phyloP scores from a whole-genome alignment of 2,797 vertebrate genomes.

The Lacerta bilineata region DNA sequence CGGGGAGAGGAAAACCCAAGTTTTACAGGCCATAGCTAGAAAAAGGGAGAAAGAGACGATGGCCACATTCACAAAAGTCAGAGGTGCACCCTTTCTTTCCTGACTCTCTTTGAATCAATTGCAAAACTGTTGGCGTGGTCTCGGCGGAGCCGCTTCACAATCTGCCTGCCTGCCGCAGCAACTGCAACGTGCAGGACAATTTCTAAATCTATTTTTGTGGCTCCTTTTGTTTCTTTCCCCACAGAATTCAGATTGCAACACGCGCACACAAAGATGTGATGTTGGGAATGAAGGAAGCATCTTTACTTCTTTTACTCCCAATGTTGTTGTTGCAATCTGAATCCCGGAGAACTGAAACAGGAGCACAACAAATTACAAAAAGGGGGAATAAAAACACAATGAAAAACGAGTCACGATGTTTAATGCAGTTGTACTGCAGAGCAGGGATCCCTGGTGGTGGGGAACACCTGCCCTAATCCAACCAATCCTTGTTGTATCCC shows the following conservation, averaged over 20 bases:
- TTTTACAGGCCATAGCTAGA: constrained; percentile 93
- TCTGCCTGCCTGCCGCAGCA: not conserved
- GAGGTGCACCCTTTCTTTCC: not conserved
- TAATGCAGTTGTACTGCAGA: too few species aligned
- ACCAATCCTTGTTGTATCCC: not conserved
- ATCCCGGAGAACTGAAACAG: too few species aligned
- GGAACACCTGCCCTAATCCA: not conserved
- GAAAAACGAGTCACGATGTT: too few species aligned
- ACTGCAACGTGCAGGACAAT: not conserved
- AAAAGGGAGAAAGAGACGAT: constrained; percentile 72
- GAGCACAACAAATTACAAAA: too few species aligned
- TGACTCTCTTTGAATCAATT: not conserved
- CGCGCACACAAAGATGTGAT: too few species aligned
- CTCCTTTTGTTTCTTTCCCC: too few species aligned
- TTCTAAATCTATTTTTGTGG: not conserved
- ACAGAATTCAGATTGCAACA: too few species aligned
- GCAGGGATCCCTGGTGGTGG: too few species aligned
- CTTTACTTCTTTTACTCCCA: too few species aligned
- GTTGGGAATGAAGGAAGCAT: too few species aligned
- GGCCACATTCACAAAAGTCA: constrained; percentile 62
- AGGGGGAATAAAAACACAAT: too few species aligned
- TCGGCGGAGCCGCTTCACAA: not conserved
- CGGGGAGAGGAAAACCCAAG: constrained; percentile 96
- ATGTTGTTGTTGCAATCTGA: too few species aligned
- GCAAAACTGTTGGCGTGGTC: not conserved